Base-by-base conservation (phyloP, 2,113 vertebrate genomes). In the Salvelinus sp. region DNA sequence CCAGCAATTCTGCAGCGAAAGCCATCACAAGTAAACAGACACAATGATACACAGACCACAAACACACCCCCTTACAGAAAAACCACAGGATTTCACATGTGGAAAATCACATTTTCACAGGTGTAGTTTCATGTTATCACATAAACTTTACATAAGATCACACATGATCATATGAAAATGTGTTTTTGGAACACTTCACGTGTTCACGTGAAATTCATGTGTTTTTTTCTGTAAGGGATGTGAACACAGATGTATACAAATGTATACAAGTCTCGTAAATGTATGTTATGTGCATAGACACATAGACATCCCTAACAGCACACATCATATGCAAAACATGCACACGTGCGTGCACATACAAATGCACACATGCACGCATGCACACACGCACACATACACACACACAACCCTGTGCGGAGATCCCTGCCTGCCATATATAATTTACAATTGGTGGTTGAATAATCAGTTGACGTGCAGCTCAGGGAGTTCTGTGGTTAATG, bases 401-500 rank as follows among this genome's bases (percentile, higher is more conserved):
- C 57, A 75, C 38, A 10, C 2, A 10, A 44, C 38, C 9, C 38
- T 10, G 58, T 14, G 77, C 58, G 60, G 65, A 88, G 50, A 68
- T 71, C 71, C 58, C 62, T 63, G 67, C 69, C 83, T 88, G 85
- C 87, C 88, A 84, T 77, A 79, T 86, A 82, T 83, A 80, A 88
- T 87, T 90, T 86, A 87, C 82, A 86, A 85, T 83, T 76, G 38
- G 38, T 44, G 78, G 75, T 72, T 79, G 86, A 89, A 85, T 88
- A 87, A 89, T 85, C 86, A 82, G 85, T 77, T 89, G 86, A 88
- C 84, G 78, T 79, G 85, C 74, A 84, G 83, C 89, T 85, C 70
- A 16, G 90, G 88, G 88, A 86, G 81, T 90, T 88, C 54, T 54
- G 5, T 77, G 73, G 84, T 85, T 90, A 89, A 91, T 88, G 83